These are phyloP conservation scores for Archaeoteleia sp. DNA, from an alignment of 2,888 invertebrate species.

Conservation along the genomic window DNA sequence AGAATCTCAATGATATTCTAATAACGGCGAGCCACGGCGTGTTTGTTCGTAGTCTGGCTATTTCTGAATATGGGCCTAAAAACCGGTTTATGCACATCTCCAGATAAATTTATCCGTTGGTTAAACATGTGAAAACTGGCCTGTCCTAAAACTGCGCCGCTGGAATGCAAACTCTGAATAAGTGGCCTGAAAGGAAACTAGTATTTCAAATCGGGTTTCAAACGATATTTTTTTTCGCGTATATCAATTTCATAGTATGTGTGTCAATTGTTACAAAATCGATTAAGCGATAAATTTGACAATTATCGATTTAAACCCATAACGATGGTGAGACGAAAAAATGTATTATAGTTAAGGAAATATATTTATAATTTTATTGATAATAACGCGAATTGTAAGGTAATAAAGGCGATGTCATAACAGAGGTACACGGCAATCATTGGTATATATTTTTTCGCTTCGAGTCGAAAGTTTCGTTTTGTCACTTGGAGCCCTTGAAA, in stretches of 20 bases:
- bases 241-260: constrained; percentile 30
- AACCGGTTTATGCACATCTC: constrained; percentile 49
- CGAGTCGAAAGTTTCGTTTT: too few relatives aligned
- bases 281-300: too few relatives aligned
- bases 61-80: constrained; percentile 45
- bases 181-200: constrained; percentile 36
- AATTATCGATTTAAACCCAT: too few relatives aligned
- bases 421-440: not conserved
- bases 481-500: not conserved
- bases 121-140: constrained; percentile 40
- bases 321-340: constrained; percentile 10
- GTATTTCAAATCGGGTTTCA: constrained; percentile 29
- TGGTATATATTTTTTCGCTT: too few relatives aligned
- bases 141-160: constrained; percentile 40
- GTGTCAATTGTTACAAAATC: too few relatives aligned
- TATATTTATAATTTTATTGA: too few relatives aligned
- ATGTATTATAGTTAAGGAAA: too few relatives aligned
- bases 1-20: constrained; percentile 21
- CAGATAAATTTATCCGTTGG: constrained; percentile 37
- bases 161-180: constrained; percentile 33
- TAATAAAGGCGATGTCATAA: too few relatives aligned
- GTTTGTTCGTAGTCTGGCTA: constrained; percentile 18
- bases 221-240: constrained; percentile 17
- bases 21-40: constrained; percentile 18
- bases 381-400: too few relatives aligned